phyloP scores from a whole-genome alignment of 2,113 vertebrate species.

The Mus spicilegus region DNA sequence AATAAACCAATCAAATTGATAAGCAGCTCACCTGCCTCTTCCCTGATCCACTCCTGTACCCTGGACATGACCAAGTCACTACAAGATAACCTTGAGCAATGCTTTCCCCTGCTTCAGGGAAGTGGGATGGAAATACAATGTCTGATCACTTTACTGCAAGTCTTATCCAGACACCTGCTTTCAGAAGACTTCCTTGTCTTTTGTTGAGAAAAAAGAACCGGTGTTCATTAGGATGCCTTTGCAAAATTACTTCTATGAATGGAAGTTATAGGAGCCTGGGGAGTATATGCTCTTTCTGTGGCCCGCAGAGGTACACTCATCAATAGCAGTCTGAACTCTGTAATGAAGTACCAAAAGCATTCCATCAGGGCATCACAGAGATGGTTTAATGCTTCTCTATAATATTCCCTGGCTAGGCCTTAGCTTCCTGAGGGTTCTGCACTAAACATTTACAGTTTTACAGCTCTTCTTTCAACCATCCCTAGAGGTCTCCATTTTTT shows the following conservation, averaged over 20 bases:
- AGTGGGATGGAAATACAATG: accelerated
- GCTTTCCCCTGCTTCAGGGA: background rate
- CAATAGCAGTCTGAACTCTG: background rate
- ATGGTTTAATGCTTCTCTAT: background rate
- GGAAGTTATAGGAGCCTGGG: background rate
- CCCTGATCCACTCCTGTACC: background rate
- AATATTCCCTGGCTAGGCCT: background rate
- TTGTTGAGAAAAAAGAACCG: background rate
- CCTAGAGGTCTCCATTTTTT: background rate
- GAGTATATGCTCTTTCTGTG: background rate
- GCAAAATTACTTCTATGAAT: background rate
- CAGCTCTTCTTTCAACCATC: slow-evolving; percentile 50
- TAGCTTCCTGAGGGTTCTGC: slow-evolving; percentile 24
- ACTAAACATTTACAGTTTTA: slow-evolving; percentile 26
- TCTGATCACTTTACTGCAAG: background rate
- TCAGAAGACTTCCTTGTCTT: background rate
- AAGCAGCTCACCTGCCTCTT: background rate
- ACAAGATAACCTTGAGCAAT: background rate
- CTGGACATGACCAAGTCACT: accelerated
- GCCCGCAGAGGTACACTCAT: background rate
- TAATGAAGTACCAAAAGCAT: background rate
- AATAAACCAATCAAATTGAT: background rate
- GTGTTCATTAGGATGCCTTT: background rate
- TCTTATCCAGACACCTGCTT: background rate
- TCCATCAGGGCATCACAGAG: background rate